Evolutionary conservation across 2,797 vertebrate species (phyloP).

Genomic region (Cirrhinus molitorella): DNA sequence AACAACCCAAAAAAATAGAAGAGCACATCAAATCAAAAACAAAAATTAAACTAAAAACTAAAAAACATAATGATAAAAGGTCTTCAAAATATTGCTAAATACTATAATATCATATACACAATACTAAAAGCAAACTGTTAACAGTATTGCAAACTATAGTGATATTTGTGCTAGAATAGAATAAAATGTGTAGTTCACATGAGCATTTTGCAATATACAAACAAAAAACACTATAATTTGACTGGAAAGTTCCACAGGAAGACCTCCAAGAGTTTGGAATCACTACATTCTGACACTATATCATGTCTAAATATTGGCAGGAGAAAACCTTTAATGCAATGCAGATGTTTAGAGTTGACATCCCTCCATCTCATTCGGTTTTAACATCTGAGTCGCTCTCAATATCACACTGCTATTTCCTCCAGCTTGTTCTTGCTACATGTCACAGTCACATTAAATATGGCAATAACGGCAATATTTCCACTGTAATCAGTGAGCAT

Average conservation of each 20-base stretch:
- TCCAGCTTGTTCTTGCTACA: conserved; percentile 26
- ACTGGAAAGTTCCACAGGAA: neutral
- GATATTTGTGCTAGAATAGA: neutral
- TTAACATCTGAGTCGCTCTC: conserved; percentile 6
- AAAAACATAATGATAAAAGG: neutral
- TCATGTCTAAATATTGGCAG: conserved; percentile 5
- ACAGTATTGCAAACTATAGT: neutral
- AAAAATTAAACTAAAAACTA: too few relatives aligned
- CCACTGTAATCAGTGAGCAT: conserved; percentile 19
- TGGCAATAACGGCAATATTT: conserved; percentile 10
- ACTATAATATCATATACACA: neutral
- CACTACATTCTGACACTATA: neutral
- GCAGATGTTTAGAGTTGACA: conserved; percentile 25
- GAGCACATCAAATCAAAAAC: neutral
- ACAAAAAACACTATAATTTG: neutral
- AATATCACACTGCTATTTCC: conserved; percentile 6
- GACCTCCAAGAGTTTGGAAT: neutral
- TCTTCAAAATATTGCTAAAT: neutral
- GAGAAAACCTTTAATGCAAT: conserved; percentile 4
- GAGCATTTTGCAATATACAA: too few relatives aligned
- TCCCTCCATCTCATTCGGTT: neutral
- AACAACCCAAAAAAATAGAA: neutral
- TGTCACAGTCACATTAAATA: conserved; percentile 26
- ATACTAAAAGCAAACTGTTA: neutral
- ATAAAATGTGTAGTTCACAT: too few relatives aligned